A percentile compares a stretch with the other conserved stretches of the same genome.
Evolutionary conservation across 2,797 vertebrate species (phyloP).

Genomic region (Myiothlypis coronata): DNA sequence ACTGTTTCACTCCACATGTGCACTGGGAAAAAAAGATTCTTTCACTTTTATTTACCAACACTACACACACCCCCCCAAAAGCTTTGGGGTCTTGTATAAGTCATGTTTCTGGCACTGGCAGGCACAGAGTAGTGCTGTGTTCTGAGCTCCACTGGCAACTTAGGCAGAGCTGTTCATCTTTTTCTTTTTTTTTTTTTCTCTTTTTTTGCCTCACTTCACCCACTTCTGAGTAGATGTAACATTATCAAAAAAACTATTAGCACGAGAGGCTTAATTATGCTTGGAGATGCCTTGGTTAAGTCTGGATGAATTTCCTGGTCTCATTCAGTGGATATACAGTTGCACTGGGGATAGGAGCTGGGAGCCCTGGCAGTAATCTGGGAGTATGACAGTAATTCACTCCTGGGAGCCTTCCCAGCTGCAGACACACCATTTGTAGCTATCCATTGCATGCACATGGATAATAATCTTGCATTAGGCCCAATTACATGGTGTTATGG

Average conservation of each 20-base stretch:
- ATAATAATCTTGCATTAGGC: constrained; percentile 75
- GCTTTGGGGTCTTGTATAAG: neutral
- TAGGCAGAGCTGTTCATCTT: neutral
- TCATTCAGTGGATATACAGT: neutral
- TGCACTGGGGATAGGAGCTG: neutral
- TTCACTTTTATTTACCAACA: neutral
- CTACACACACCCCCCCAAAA: neutral
- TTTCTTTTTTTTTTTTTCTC: neutral
- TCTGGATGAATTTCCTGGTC: neutral
- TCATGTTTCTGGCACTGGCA: neutral
- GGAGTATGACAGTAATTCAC: constrained; percentile 11
- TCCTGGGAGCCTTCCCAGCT: neutral
- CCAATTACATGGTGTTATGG: constrained; percentile 76
- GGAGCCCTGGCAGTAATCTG: neutral
- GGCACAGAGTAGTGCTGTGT: neutral
- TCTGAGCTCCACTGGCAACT: neutral
- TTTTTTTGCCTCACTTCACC: neutral
- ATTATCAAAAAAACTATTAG: neutral
- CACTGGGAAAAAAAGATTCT: neutral
- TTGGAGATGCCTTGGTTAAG: constrained; percentile 1
- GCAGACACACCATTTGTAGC: constrained; percentile 52
- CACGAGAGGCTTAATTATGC: neutral
- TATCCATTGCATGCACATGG: constrained; percentile 53
- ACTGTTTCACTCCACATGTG: neutral
- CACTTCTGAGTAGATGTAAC: neutral